Conservation (phyloP, 2,888 invertebrate genomes). For the Ptychoptera contaminata region DNA sequence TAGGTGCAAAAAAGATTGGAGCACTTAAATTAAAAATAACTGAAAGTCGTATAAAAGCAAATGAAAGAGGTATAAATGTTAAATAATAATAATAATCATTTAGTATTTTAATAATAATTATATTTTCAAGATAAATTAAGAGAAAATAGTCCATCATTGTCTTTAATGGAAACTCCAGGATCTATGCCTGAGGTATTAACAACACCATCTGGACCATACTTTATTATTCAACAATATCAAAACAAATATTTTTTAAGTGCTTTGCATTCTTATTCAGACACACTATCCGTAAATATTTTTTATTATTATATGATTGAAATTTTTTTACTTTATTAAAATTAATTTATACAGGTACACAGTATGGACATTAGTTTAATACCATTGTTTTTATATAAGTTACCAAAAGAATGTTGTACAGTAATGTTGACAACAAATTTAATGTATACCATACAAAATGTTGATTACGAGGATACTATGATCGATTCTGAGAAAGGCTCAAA, state of each 20-base stretch:
- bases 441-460: conserved; percentile 37
- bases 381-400: conserved; percentile 51
- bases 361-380: conserved; percentile 49
- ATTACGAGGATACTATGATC: conserved; percentile 20
- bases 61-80: conserved; percentile 5
- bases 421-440: conserved; percentile 52
- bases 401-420: conserved; percentile 41
- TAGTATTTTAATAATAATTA: neutral
- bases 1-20: conserved; percentile 51
- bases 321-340: conserved; percentile 8
- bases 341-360: conserved; percentile 41
- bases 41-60: conserved; percentile 21
- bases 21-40: conserved; percentile 45
- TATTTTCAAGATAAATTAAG: conserved; percentile 17
- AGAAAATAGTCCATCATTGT: conserved; percentile 16
- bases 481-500: conserved; percentile 7
- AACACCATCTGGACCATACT: conserved; percentile 25
- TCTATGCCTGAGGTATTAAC: conserved; percentile 27
- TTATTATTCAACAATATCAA: conserved; percentile 27
- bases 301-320: neutral
- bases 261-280: conserved; percentile 25
- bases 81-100: neutral
- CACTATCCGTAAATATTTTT: conserved; percentile 19
- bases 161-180: conserved; percentile 28
- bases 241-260: conserved; percentile 29